Base-by-base conservation (phyloP, 1,140 invertebrate genomes). In the Nymphalis io region DNA sequence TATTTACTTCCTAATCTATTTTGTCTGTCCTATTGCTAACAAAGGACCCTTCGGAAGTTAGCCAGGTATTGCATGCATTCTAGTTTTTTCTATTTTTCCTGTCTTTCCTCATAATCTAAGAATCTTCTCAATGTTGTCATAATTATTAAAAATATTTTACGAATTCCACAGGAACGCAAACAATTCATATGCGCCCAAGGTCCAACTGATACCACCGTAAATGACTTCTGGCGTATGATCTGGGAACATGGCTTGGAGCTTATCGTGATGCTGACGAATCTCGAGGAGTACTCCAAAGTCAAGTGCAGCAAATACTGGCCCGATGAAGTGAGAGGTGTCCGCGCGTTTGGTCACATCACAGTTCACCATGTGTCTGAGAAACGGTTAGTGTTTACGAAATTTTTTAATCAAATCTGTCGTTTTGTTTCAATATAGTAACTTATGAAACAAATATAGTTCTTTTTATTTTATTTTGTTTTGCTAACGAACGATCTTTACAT, bases 171-270 rank as follows among this genome's bases (percentile, higher is more conserved):
- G 91, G 96, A 97, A 80, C 92, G 96, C n/a, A 98, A 98, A 82
- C 96, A 97, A 79, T 98, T 98, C 81, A 98, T 98, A 73, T 98
- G 97, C 89, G 97, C 97, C 12, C 97, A 98, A 93, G 97, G 97
- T 0, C 98, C 98, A 0, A 96, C 98, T 93, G 96, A 98, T 62
- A 95, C 96, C 27, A 99, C 98, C 0, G 95, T 98, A 1, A 95
- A 95, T 75, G 98, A 99, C 86, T 99, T 99, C 89, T 99, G 98
- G 98, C 93, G 97, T 63, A 98, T 99, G 97, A 96, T 99, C 69
- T 99, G 98, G 97, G 98, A 99, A 89, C 97, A 98, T 76, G 96
- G 97, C 77, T 92, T 98, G 53, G 95, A 97, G 84, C 93, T 98
- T 62, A 97, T 99, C 74, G 94, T 99, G 12, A 99, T 99, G 98